Base-by-base conservation (phyloP, 2,113 vertebrate genomes). In the Archocentrus centrarchus region DNA sequence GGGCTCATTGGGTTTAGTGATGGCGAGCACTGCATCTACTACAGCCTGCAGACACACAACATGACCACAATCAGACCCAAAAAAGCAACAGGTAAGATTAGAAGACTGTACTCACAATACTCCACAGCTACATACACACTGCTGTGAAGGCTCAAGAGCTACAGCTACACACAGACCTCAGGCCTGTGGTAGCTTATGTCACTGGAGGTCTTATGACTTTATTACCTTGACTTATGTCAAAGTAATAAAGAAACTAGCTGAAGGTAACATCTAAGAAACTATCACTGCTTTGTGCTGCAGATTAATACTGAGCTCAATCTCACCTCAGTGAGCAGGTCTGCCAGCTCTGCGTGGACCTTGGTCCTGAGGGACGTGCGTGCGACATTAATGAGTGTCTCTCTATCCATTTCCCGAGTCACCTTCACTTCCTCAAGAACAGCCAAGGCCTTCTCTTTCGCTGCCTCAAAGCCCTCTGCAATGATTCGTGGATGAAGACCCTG, bases 401-500 rank as follows among this genome's bases (percentile, higher is more conserved):
- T 95, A 92, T 98, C 97, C 97, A 99, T 99, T 84, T 98, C 97
- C 92, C 91, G 97, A 30, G 95, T 95, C 61, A 98, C 96, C 92
- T 98, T 99, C 47, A 99, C 82, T 80, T 98, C 96, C 57, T 99
- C 98, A 93, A 99, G 90, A 82, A 99, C 94, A 85, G 97, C 94
- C 68, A 99, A 94, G 3, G 98, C 97, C 83, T 97, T 98, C 5
- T 97, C 97, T 87, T 99, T 99, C 1, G 98, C 98, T 7, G 96
- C 97, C 91, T 99, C 98, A 94, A 99, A 99, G 35, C 98, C 98
- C 94, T 99, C 98, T 1, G 97, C 97, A 20, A 99, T 94, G 88
- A 99, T 97, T 92, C 98, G 96, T 59, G 98, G 98, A 90, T 99
- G 98, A 88, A 99, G 96, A 41, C 98, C 98, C 98, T 99, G 60